phyloP scores from a whole-genome alignment of 64 coral and sea anemone genomes.

The Anthopleura sola region DNA sequence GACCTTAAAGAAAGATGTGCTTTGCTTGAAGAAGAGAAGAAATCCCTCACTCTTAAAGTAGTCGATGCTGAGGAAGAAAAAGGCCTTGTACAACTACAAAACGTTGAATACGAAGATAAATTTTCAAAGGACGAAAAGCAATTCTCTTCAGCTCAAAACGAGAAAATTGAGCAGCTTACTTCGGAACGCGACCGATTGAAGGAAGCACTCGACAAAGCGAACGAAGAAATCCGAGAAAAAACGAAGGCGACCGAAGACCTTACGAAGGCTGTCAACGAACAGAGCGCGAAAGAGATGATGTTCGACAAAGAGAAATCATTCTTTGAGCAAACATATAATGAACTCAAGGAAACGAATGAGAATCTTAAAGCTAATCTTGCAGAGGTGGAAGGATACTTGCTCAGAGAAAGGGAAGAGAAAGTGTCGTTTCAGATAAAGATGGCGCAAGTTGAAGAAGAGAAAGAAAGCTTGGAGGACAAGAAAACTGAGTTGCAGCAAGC shows the following conservation, averaged over 20 bases:
- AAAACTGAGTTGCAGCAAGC: slow-evolving; percentile 64
- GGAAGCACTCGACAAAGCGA: slow-evolving; percentile 17
- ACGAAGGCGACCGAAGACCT: slow-evolving; percentile 26
- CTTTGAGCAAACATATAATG: slow-evolving; percentile 39
- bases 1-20: slow-evolving; percentile 49
- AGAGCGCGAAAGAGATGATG: slow-evolving; percentile 16
- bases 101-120: slow-evolving; percentile 62
- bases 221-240: slow-evolving; percentile 41
- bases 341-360: slow-evolving; percentile 49
- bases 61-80: slow-evolving; percentile 73
- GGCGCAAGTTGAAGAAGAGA: slow-evolving; percentile 79
- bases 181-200: slow-evolving; percentile 16
- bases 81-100: slow-evolving; percentile 61
- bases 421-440: slow-evolving; percentile 72
- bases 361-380: slow-evolving; percentile 56
- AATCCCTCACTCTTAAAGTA: slow-evolving; percentile 45
- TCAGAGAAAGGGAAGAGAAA: slow-evolving; percentile 77
- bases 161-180: slow-evolving; percentile 20
- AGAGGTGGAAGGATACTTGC: slow-evolving; percentile 67
- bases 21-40: slow-evolving; percentile 56
- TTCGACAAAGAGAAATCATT: slow-evolving; percentile 42
- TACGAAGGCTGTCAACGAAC: slow-evolving; percentile 21
- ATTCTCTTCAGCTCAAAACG: slow-evolving; percentile 10
- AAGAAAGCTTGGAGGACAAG: slow-evolving; percentile 68
- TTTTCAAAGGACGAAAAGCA: slow-evolving; percentile 27